phyloP scores from a whole-genome alignment of 2,888 invertebrate genomes.

The Nysson spinosus region DNA sequence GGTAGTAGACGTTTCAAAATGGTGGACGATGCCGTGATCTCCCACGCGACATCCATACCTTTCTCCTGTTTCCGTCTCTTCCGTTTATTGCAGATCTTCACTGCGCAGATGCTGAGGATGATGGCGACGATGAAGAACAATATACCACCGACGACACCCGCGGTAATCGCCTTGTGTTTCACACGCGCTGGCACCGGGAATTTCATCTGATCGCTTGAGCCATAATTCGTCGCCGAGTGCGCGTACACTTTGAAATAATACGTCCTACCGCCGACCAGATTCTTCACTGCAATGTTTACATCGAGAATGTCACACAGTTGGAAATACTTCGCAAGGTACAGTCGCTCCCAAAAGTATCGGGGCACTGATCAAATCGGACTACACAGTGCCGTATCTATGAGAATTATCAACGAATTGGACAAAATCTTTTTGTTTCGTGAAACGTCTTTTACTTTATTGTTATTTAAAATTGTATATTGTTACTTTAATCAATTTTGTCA shows the following conservation, averaged over 20 bases:
- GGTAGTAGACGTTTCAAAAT: slow-evolving; percentile 41
- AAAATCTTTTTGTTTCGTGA: too few relatives aligned
- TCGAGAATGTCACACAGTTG: not conserved
- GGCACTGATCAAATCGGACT: too few relatives aligned
- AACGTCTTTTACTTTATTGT: too few relatives aligned
- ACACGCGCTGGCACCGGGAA: slow-evolving; percentile 93
- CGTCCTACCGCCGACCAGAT: slow-evolving; percentile 92
- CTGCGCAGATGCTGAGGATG: slow-evolving; percentile 97
- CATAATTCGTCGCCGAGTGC: slow-evolving; percentile 91
- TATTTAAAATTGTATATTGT: too few relatives aligned
- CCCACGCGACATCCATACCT: slow-evolving; percentile 81
- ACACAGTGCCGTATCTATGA: too few relatives aligned
- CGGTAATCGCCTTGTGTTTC: slow-evolving; percentile 96
- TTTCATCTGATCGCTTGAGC: slow-evolving; percentile 92
- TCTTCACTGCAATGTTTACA: slow-evolving; percentile 85
- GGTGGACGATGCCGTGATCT: slow-evolving; percentile 9
- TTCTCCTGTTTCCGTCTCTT: slow-evolving; percentile 98
- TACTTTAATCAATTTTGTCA: too few relatives aligned
- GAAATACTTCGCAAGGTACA: too few relatives aligned
- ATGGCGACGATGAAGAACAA: slow-evolving; percentile 98
- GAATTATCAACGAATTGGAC: too few relatives aligned
- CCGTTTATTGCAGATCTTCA: slow-evolving; percentile 98
- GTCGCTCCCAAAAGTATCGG: too few relatives aligned
- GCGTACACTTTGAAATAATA: slow-evolving; percentile 95
- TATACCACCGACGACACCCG: slow-evolving; percentile 97